These are phyloP conservation scores for Pipistrellus kuhlii DNA, from an alignment of 2,797 vertebrate species.

Conservation along the genomic window DNA sequence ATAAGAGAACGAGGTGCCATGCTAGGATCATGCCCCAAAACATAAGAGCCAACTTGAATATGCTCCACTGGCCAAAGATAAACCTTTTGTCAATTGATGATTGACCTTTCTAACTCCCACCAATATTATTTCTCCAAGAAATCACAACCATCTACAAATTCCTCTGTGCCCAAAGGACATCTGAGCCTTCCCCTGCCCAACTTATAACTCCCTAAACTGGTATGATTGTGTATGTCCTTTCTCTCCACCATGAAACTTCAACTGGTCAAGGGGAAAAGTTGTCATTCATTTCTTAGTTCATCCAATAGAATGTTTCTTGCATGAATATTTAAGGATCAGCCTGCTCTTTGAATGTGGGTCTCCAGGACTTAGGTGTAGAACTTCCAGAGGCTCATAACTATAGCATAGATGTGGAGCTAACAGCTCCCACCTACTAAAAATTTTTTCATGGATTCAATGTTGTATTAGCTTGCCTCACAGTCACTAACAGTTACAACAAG, in stretches of 20 bases:
- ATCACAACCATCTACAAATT: fast-evolving
- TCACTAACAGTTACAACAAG: background rate
- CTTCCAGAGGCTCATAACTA: fast-evolving
- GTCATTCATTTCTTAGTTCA: background rate
- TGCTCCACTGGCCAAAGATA: fast-evolving
- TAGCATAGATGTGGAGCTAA: fast-evolving
- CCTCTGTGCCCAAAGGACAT: fast-evolving
- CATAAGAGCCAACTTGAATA: fast-evolving
- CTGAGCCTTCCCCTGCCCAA: background rate
- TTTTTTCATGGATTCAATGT: fast-evolving
- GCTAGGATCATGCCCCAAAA: background rate
- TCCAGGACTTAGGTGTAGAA: fast-evolving
- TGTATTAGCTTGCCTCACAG: fast-evolving
- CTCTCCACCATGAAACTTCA: background rate
- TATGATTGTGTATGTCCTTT: fast-evolving
- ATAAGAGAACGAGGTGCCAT: background rate
- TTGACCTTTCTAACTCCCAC: fast-evolving
- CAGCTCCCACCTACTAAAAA: fast-evolving
- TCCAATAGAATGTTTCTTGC: fast-evolving
- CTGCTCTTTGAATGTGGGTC: no score
- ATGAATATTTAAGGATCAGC: background rate
- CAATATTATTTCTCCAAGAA: no score
- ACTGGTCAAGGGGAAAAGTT: fast-evolving
- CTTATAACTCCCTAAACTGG: fast-evolving
- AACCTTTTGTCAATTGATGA: fast-evolving